A percentile compares a stretch with the other conserved stretches of the same genome.
phyloP scores from a whole-genome alignment of 1,140 invertebrate species.

The Eubasilissa regina region DNA sequence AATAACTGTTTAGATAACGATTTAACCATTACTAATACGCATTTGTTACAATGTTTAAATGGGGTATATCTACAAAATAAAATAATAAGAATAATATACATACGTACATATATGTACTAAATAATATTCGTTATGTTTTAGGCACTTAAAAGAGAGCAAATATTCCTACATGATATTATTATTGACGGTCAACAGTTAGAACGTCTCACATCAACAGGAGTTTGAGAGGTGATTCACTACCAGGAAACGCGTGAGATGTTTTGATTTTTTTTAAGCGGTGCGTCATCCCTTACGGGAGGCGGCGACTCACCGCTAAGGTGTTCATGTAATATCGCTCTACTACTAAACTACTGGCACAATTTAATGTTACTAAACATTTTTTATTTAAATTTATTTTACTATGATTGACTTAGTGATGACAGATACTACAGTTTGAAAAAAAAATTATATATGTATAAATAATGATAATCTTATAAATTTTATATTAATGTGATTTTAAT shows the following conservation, averaged over 20 bases:
- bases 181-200: not conserved
- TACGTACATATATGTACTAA: too few species aligned
- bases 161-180: too few species aligned
- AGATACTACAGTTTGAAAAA: too few species aligned
- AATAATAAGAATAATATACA: too few species aligned
- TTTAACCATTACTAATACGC: too few species aligned
- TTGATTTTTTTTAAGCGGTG: constrained; percentile 45
- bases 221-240: constrained; percentile 38
- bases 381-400: not conserved
- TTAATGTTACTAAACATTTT: not conserved
- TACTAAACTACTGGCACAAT: constrained; percentile 12
- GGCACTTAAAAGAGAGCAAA: too few species aligned
- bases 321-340: constrained; percentile 19
- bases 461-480: not conserved
- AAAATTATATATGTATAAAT: too few species aligned
- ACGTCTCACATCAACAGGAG: constrained; percentile 4
- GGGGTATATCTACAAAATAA: too few species aligned
- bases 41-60: too few species aligned
- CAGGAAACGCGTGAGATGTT: constrained; percentile 47
- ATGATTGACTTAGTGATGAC: not conserved
- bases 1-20: too few species aligned
- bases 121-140: too few species aligned
- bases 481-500: not conserved
- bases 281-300: constrained; percentile 44
- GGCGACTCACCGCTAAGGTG: constrained; percentile 50